Evolutionary conservation across 2,113 vertebrate genomes (phyloP).

Genomic region (Cyprinodon variegatus): DNA sequence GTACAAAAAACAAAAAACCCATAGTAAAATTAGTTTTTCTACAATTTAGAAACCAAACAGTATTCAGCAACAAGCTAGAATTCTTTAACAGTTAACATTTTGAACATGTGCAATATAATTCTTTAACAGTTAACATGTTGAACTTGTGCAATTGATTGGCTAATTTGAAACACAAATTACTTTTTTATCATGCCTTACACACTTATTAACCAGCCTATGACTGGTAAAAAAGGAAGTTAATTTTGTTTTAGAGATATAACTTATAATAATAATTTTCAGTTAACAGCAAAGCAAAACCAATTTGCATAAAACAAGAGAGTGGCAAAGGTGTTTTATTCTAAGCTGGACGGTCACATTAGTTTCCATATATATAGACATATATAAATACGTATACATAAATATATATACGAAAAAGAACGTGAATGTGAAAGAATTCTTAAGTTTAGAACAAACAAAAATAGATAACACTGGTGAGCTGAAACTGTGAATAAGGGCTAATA

Average conservation of each 20-base stretch:
- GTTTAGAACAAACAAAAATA: too few species aligned
- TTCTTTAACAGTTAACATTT: not conserved
- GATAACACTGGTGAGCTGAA: too few species aligned
- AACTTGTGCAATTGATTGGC: not conserved
- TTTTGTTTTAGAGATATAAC: not conserved
- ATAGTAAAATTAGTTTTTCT: not conserved
- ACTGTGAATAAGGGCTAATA: too few species aligned
- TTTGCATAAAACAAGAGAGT: not conserved
- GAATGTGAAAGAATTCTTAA: too few species aligned
- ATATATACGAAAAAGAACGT: too few species aligned
- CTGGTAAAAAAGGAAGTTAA: not conserved
- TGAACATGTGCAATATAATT: not conserved
- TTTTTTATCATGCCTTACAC: not conserved
- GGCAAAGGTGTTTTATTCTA: too few species aligned
- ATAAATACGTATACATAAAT: too few species aligned
- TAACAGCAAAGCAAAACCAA: not conserved
- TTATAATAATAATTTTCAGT: not conserved
- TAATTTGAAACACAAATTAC: not conserved
- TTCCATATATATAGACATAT: too few species aligned
- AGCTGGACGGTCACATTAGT: too few species aligned
- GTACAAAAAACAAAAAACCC: too few species aligned
- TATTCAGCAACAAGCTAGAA: not conserved
- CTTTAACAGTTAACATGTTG: not conserved
- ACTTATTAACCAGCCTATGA: too few species aligned
- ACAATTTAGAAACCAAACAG: not conserved